Percentiles rank a stretch among this genome's conserved stretches.
phyloP scores from a whole-genome alignment of 2,113 vertebrate genomes.

The Paracyprichromis sp. region DNA sequence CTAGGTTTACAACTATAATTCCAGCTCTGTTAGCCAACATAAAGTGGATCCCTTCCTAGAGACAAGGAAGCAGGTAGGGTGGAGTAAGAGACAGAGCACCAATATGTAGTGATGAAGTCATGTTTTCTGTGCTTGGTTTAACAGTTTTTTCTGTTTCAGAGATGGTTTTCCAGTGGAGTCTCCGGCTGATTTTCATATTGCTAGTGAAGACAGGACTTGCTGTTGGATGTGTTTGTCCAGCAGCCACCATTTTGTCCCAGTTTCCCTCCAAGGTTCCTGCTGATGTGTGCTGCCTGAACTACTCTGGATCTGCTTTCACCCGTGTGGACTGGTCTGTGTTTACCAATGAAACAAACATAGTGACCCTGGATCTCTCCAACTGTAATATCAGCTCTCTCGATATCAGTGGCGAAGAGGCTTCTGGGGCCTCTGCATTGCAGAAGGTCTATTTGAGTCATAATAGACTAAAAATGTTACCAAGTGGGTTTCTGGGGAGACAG shows the following conservation, averaged over 20 bases:
- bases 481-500: slow-evolving; percentile 70
- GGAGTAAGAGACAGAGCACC: neutral
- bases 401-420: neutral
- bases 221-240: slow-evolving; percentile 69
- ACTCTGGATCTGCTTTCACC: slow-evolving; percentile 72
- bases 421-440: slow-evolving; percentile 43
- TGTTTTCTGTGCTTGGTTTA: neutral
- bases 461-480: slow-evolving; percentile 66
- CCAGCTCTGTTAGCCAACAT: slow-evolving; percentile 1
- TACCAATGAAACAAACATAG: slow-evolving; percentile 44
- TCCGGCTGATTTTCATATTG: slow-evolving; percentile 15
- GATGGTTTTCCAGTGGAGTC: slow-evolving; percentile 17
- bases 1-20: slow-evolving; percentile 7
- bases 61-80: neutral
- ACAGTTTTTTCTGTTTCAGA: slow-evolving; percentile 18
- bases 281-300: slow-evolving; percentile 79
- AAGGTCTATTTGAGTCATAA: slow-evolving; percentile 76
- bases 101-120: neutral
- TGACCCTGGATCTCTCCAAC: slow-evolving; percentile 75
- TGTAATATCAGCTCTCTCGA: slow-evolving; percentile 71
- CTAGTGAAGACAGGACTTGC: neutral
- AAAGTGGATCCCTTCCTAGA: slow-evolving; percentile 1
- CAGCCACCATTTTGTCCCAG: slow-evolving; percentile 47
- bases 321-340: slow-evolving; percentile 72
- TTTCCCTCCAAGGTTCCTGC: slow-evolving; percentile 47